Base-by-base conservation (phyloP, 2,113 vertebrate species). In the Sylvilagus bachmani region DNA sequence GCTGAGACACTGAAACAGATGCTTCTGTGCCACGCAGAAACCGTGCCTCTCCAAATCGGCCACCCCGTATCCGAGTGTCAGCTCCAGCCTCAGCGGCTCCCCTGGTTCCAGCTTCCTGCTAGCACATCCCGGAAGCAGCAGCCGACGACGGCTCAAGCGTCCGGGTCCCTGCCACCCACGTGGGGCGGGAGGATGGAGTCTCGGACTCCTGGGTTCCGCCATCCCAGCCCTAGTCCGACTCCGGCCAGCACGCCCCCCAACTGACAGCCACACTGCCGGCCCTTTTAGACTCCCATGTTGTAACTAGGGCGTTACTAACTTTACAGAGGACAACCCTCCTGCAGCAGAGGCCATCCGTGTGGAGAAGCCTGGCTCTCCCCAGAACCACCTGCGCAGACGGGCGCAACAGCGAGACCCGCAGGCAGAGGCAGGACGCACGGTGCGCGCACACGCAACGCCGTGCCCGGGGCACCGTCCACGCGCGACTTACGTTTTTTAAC, bases 401-500 rank as follows among this genome's bases (percentile, higher is more conserved):
- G 3, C 58, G 77, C 58, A 51, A 13, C 0, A 24, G 9, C 10
- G 69, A 73, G 61, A 44, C 62, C 51, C 6, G 55, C 85, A 79
- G 49, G 88, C 73, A 10, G 62, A 2, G 36, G 21, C 86, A 77
- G 38, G 36, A 38, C 55, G 66, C 62, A 80, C 16, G 44, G 44
- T 44, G 44, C 44, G 44, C 25, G 86, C 38, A 95, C 36, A 85
- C 67, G 89, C 62, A 88, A 67, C 1, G 4, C 33, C 81, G 73
- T 49, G 69, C 31, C 49, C 58, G 51, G 92, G n/a, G 49, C 73
- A 86, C 58, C 66, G 51, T 51, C 62, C 81, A 86, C 74, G 53
- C 90, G 66, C 55, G 94, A 70, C 99, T 98, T 98, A 99, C 99
- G 93, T 99, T 99, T 98, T 99, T 99, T 0, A 99, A 98, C 95